These are phyloP conservation scores for Eurytemora carolleeae DNA, from an alignment of 1,140 invertebrate species.

Conservation along the genomic window DNA sequence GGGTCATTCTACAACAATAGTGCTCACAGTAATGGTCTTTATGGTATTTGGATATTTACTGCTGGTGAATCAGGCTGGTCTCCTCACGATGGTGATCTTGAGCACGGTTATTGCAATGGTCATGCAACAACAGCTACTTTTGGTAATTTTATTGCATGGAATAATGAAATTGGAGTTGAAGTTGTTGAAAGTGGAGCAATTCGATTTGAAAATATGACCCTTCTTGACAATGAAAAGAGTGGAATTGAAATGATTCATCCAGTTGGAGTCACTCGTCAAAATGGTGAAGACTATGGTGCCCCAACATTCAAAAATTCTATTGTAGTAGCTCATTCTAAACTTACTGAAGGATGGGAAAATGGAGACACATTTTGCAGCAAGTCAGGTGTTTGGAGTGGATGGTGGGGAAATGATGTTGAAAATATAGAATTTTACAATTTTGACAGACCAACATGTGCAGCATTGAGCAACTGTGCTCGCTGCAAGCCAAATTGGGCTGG, in stretches of 20 bases:
- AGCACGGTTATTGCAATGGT: background rate
- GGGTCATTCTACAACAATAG: constrained; percentile 17
- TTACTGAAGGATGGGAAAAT: background rate
- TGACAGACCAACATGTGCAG: background rate
- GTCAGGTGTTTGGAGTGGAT: background rate
- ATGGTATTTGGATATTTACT: background rate
- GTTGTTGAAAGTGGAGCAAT: constrained; percentile 14
- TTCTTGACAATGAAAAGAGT: constrained; percentile 14
- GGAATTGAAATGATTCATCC: constrained; percentile 18
- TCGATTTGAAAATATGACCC: constrained; percentile 17
- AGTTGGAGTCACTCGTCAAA: constrained; percentile 6
- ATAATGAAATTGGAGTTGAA: constrained; percentile 16
- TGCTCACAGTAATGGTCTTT: constrained; percentile 16
- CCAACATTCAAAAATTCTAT: background rate
- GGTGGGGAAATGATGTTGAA: constrained; percentile 13
- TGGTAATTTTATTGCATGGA: constrained; percentile 16
- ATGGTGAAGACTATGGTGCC: constrained; percentile 13
- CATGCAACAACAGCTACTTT: constrained; percentile 7
- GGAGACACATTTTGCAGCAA: background rate
- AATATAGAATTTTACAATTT: background rate
- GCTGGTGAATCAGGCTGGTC: background rate
- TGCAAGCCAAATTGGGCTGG: constrained; percentile 1
- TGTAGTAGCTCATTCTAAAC: background rate
- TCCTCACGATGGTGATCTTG: background rate
- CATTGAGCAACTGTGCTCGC: background rate